Base-by-base conservation (phyloP, 1,140 invertebrate genomes). In the Phortica variegata region DNA sequence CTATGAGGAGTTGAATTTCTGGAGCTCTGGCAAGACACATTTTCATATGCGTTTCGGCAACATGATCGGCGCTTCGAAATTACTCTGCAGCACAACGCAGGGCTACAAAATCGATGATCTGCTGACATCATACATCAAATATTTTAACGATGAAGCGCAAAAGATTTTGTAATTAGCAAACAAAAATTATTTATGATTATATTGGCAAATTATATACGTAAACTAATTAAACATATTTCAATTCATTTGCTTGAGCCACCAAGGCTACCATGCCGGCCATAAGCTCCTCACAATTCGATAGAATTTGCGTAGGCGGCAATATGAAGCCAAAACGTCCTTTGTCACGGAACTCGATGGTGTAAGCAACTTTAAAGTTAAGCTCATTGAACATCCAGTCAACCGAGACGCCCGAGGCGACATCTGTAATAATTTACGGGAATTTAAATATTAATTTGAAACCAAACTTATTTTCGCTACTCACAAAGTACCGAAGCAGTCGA, bases 61-160 rank as follows among this genome's bases (percentile, higher is more conserved):
- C 69, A 82, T 93, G 60, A 85, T 93, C 49, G 81, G 87, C 39
- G 88, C 89, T 40, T 90, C 86, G 10, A 95, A 95, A 77, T 81
- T 97, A 19, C 79, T 97, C 1, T 95, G 91, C 75, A 92, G 95
- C 81, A 97, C 94, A 10, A 88, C 87, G 2, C 79, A 95, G 63
- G 93, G 93, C 21, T 96, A 97, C 78, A 97, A 96, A 82, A 95
- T 97, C 89, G 93, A 97, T 77, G 93, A 97, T 77, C 81, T 97
- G n/a, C 83, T 97, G 57, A 90, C 92, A 2, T 95, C 93, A 0
- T 97, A 97, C 72, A 92, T 83, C 43, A 58, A 47, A 13, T 50
- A 71, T 38, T 71, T 63, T 50, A 60, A 50, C 52, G 37, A 55
- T n/a, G 47, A 56, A 47, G 7, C 40, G 10, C 5, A 45, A 17